Base-by-base conservation (phyloP, 2,888 invertebrate species). In the Hypselothyrea guttata region DNA sequence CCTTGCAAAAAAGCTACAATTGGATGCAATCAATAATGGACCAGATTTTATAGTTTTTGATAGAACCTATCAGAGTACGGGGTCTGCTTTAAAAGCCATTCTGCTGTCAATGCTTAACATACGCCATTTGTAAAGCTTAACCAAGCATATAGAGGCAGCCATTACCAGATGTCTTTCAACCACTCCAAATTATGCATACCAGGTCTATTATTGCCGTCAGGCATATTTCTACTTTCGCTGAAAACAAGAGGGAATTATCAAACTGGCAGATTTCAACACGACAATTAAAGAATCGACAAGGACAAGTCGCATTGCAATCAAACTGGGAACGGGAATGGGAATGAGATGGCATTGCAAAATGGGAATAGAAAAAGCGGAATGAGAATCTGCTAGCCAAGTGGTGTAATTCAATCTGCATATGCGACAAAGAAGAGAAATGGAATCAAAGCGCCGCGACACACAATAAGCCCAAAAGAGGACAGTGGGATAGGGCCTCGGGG, bases 371-470 rank as follows among this genome's bases (percentile, higher is more conserved):
- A 1, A 22, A 13, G 11, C 38, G 27, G 40, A 33, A 37, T 38
- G 44, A 15, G 46, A 28, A 28, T 47, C 33, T 31, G 45, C 18
- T 68, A n/a, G n/a, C n/a, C n/a, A n/a, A n/a, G n/a, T n/a, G n/a
- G n/a, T n/a, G 86, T 82, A 82, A 82, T 86, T 85, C 67, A 86
- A 82, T 82, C 85, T 86, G 81, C 86, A 82, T 81, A 84, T 71
- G 65, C 63, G 59, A 59, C 75, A 69, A 45, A 41, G 33, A 34
- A 35, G 22, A 22, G 5, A 22, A 58, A 64, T 54, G 62, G 63
- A 77, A 84, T 67, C 85, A 77, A 58, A 69, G 69, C 59, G 55
- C 57, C 40, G 40, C 49, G 16, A 22, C 30, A 12, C 54, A 73
- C 73, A 71, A 75, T 52, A 59, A 30, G 11, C 22, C 47, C 48